Evolutionary conservation across 1,140 invertebrate species (phyloP).

Genomic region (Penaeus chinensis): DNA sequence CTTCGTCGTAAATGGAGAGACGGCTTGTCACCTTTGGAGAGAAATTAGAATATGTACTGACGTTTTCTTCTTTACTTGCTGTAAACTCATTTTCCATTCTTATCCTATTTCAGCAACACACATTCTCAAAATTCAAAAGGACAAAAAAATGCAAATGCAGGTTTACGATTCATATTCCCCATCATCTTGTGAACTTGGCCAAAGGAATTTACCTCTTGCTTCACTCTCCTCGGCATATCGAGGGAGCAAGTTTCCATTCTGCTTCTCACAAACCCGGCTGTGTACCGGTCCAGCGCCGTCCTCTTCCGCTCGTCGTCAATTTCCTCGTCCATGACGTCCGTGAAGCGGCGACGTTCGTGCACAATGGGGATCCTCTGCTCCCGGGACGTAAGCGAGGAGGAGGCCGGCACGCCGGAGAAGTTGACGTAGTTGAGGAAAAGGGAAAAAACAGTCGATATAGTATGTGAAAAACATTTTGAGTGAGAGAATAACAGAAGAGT

Average conservation of each 20-base stretch:
- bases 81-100: too few species aligned
- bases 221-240: constrained; percentile 52
- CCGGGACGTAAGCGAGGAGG: background rate
- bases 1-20: constrained; percentile 22
- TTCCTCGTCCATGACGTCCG: constrained; percentile 95
- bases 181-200: too few species aligned
- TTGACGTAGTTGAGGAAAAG: background rate
- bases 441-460: background rate
- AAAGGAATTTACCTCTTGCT: constrained; percentile 41
- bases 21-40: constrained; percentile 20
- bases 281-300: constrained; percentile 50
- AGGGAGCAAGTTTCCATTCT: constrained; percentile 54
- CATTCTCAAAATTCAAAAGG: too few species aligned
- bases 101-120: too few species aligned
- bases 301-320: constrained; percentile 84
- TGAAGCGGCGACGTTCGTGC: constrained; percentile 88
- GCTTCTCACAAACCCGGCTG: constrained; percentile 53
- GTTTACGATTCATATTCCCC: too few species aligned
- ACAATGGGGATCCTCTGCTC: constrained; percentile 81
- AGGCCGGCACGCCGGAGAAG: background rate
- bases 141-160: too few species aligned
- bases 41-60: background rate
- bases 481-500: too few species aligned
- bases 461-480: too few species aligned
- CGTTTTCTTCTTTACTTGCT: too few species aligned